Base-by-base conservation (phyloP, 2,113 vertebrate genomes). In the Gobio gobio region DNA sequence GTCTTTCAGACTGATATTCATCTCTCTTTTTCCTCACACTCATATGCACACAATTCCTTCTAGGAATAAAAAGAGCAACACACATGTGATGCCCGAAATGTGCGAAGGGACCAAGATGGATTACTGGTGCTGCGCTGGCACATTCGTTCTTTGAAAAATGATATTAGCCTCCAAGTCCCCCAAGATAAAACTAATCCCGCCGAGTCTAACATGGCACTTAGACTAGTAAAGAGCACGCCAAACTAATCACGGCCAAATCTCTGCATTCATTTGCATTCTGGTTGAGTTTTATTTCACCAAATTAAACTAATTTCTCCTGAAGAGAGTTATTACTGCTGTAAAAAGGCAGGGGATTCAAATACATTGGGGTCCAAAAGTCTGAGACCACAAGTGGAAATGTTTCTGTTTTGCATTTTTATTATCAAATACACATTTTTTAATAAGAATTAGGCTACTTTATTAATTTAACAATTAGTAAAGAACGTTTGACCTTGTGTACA, bases 111-210 rank as follows among this genome's bases (percentile, higher is more conserved):
- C 92, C 90, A 93, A 94, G 95, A 95, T 94, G 93, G 93, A 95
- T 95, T 93, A 94, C 94, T 90, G 87, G 75, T 94, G 93, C 94
- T 95, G 93, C 58, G 90, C 92, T 91, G 90, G 93, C 90, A 51
- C 87, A 94, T 93, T 94, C 92, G 90, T 90, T 89, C 92, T 94
- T 93, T 95, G 94, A 95, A 93, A 94, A 94, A 95, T 92, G 91
- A 93, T 93, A 93, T 93, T 92, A 90, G 90, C 91, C 87, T 64
- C 70, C 85, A 83, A 56, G 91, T 93, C 89, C 89, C 83, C 3
- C 83, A 82, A 90, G 93, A 95, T 94, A 95, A 94, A 94, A 93
- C 94, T 93, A 93, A 94, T 94, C 92, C 93, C 83, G 5, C 83
- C 5, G 64, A 90, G 89, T 85, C 83, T 83, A 59, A 91, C 90